Evolutionary conservation across 2,113 vertebrate genomes (phyloP).

Genomic region (Albula glossodonta): DNA sequence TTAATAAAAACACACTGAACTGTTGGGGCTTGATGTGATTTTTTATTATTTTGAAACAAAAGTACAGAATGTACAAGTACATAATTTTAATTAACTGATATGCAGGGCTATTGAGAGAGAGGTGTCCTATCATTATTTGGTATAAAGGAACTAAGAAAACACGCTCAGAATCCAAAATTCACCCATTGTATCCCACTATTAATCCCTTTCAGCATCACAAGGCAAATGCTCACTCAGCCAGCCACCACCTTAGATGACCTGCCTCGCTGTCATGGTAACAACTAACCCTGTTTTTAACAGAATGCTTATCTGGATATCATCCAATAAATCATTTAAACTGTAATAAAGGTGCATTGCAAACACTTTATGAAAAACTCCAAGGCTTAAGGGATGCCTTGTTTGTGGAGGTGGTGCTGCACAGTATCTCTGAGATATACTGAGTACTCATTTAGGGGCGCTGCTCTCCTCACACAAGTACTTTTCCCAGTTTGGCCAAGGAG

Average conservation of each 20-base stretch:
- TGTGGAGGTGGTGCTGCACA: neutral
- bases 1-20: too few relatives aligned
- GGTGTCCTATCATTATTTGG: neutral
- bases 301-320: neutral
- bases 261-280: constrained; percentile 24
- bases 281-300: neutral
- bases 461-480: neutral
- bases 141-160: constrained; percentile 20
- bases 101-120: neutral
- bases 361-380: constrained; percentile 19
- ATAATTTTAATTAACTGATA: neutral
- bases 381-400: neutral
- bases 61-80: too few relatives aligned
- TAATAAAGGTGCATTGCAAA: neutral
- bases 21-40: too few relatives aligned
- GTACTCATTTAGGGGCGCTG: neutral
- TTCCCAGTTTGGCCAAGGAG: constrained; percentile 41
- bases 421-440: neutral
- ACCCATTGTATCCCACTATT: constrained; percentile 49
- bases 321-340: neutral
- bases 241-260: constrained; percentile 52
- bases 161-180: constrained; percentile 61
- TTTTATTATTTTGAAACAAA: too few relatives aligned
- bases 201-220: constrained; percentile 65
- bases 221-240: constrained; percentile 56